These are phyloP conservation scores for Cactoblastis cactorum DNA, from an alignment of 2,888 invertebrate genomes.

Conservation along the genomic window DNA sequence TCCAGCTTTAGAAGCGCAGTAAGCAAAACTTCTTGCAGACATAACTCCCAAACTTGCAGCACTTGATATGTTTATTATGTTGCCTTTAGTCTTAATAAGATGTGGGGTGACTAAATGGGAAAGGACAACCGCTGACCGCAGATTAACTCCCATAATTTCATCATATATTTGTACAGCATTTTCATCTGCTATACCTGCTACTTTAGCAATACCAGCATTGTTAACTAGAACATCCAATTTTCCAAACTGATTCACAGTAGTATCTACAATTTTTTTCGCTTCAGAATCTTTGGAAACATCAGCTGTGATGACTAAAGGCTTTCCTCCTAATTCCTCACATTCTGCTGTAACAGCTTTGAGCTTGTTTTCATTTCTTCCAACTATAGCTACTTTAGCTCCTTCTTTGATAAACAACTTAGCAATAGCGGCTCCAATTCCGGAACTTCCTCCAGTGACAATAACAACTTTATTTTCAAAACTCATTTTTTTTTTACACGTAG, in stretches of 20 bases:
- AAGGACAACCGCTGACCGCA: slow-evolving; percentile 83
- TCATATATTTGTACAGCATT: slow-evolving; percentile 18
- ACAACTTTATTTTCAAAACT: slow-evolving; percentile 32
- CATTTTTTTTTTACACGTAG: slow-evolving; percentile 21
- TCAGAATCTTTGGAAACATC: slow-evolving; percentile 24
- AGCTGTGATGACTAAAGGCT: slow-evolving; percentile 13
- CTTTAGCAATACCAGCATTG: slow-evolving; percentile 20
- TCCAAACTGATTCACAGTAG: slow-evolving; percentile 81
- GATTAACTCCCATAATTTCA: slow-evolving; percentile 85
- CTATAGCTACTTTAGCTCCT: slow-evolving; percentile 15
- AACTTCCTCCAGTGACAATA: slow-evolving; percentile 15
- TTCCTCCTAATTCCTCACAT: slow-evolving; percentile 10
- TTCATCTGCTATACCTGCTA: slow-evolving; percentile 19
- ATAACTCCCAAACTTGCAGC: slow-evolving; percentile 35
- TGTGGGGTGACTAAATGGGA: slow-evolving; percentile 89
- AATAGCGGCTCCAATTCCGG: slow-evolving; percentile 18
- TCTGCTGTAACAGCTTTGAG: not conserved
- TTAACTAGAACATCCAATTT: slow-evolving; percentile 86
- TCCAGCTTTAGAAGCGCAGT: slow-evolving; percentile 88
- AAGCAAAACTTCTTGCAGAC: slow-evolving; percentile 23
- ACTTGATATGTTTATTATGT: slow-evolving; percentile 92
- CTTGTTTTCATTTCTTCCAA: slow-evolving; percentile 16
- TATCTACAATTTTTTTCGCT: slow-evolving; percentile 62
- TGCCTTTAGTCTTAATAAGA: slow-evolving; percentile 85
- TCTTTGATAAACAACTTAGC: slow-evolving; percentile 16